Conservation (phyloP, 2,113 vertebrate genomes). For the cat (Felis catus) region F.catus_Fca126_mat1.0 CM031419.1:36456501-36457000, state of each 20-base stretch:
- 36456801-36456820: conserved; percentile 89
- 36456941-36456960: conserved; percentile 42
- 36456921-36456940: conserved; percentile 41
- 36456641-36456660: conserved; percentile 35
- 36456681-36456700: conserved; percentile 29
- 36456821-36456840: conserved; percentile 98
- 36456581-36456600: not conserved
- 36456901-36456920: conserved; percentile 56
- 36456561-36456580: not conserved
- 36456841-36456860: conserved; percentile 90
- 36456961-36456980: conserved; percentile 37
- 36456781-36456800: conserved; percentile 75
- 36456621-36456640: conserved; percentile 11
- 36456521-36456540: not conserved
- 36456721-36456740: conserved; percentile 5
- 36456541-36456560: not conserved
- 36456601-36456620: not conserved
- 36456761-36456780: not conserved
- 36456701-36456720: conserved; percentile 21
- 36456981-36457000: conserved; percentile 3
- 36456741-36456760: not conserved
- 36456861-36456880: conserved; percentile 53
- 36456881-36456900: conserved; percentile 67
- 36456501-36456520: not conserved
- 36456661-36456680: not conserved